A percentile compares a stretch with the other conserved stretches of the same genome.
phyloP scores from a whole-genome alignment of 1,140 invertebrate genomes.

The Bursaphelenchus mucronatus region DNA sequence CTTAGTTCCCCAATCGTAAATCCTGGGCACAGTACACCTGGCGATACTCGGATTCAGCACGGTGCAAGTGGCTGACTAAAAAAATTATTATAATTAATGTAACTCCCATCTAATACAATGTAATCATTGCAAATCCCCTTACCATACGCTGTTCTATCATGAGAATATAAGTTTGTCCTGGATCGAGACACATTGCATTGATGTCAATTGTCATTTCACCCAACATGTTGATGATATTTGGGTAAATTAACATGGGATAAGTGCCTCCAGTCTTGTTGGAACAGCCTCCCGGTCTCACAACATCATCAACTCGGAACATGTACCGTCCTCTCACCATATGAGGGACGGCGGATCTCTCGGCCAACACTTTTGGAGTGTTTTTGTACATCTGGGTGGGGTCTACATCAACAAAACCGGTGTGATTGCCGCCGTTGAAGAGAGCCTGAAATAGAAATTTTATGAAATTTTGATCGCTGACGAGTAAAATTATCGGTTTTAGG shows the following conservation, averaged over 20 bases:
- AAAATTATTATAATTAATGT: too few species aligned
- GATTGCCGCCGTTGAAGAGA: slow-evolving; percentile 59
- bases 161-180: slow-evolving; percentile 58
- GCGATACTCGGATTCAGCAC: slow-evolving; percentile 56
- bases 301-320: slow-evolving; percentile 61
- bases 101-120: neutral
- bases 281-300: slow-evolving; percentile 57
- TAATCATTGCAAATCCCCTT: too few species aligned
- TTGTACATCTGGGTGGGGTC: slow-evolving; percentile 60
- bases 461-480: too few species aligned
- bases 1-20: slow-evolving; percentile 60
- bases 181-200: slow-evolving; percentile 56
- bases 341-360: slow-evolving; percentile 57
- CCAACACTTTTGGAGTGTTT: slow-evolving; percentile 58
- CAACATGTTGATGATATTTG: slow-evolving; percentile 61
- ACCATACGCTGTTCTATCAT: slow-evolving; percentile 59
- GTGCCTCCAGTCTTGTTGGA: slow-evolving; percentile 61
- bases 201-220: slow-evolving; percentile 60
- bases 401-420: slow-evolving; percentile 57
- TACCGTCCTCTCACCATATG: slow-evolving; percentile 58
- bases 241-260: slow-evolving; percentile 59
- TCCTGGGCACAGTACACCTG: slow-evolving; percentile 52
- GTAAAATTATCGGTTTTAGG: too few species aligned
- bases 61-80: slow-evolving; percentile 49
- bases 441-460: slow-evolving; percentile 33